Percentiles rank a stretch among this genome's conserved stretches.
Evolutionary conservation across 1,140 invertebrate genomes (phyloP).

Genomic region (Acromyrmex heyeri): DNA sequence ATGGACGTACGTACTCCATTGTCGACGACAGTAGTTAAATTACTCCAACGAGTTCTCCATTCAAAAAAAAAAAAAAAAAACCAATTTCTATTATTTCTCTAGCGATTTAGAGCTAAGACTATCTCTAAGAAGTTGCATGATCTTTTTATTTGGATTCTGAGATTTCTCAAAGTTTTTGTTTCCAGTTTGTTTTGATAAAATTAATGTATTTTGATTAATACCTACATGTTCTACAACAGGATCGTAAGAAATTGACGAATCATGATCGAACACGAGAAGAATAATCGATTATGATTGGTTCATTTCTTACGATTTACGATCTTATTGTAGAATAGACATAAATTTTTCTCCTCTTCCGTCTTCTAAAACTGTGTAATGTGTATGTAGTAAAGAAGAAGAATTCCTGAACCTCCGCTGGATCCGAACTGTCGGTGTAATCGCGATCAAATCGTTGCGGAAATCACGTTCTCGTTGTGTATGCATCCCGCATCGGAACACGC

Average conservation of each 20-base stretch:
- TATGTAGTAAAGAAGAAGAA: not conserved
- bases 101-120: not conserved
- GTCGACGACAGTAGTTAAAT: not conserved
- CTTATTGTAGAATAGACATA: not conserved
- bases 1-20: not conserved
- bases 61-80: not conserved
- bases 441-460: slow-evolving; percentile 15
- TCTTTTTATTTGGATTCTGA: not conserved
- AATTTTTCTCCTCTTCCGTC: not conserved
- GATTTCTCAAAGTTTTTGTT: not conserved
- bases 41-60: not conserved
- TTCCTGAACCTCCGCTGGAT: not conserved
- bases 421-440: not conserved
- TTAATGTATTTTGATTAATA: not conserved
- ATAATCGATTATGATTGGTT: no score
- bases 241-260: no score
- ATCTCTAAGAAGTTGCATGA: not conserved
- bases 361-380: not conserved
- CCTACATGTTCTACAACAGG: no score
- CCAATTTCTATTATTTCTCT: not conserved
- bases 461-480: slow-evolving; percentile 14
- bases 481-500: not conserved
- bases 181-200: not conserved
- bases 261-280: no score
- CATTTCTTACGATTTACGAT: no score